Percentiles rank a stretch among this genome's conserved stretches.
phyloP scores from a whole-genome alignment of 2,888 invertebrate species.

The Coelopa pilipes region DNA sequence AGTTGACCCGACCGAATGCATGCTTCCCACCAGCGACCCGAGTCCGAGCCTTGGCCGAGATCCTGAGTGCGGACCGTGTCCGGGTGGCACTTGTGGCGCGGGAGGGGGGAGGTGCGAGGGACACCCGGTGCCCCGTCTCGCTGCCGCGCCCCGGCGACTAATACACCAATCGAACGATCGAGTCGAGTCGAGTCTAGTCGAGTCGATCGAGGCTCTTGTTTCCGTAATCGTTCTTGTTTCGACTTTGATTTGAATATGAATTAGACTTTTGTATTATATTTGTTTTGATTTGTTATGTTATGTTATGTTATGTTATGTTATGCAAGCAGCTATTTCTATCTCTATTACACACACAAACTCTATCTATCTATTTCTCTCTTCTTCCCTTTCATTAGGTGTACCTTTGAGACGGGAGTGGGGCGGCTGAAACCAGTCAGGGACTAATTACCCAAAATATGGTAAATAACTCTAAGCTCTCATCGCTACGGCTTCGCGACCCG shows the following conservation, averaged over 20 bases:
- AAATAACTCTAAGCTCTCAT: slow-evolving; percentile 58
- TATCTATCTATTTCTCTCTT: slow-evolving; percentile 60
- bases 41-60: too few relatives aligned
- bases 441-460: slow-evolving; percentile 69
- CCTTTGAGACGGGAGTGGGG: slow-evolving; percentile 70
- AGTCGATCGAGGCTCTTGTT: too few relatives aligned
- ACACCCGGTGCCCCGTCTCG: too few relatives aligned
- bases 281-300: slow-evolving; percentile 33
- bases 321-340: slow-evolving; percentile 19
- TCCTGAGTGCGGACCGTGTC: too few relatives aligned
- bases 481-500: too few relatives aligned
- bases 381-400: slow-evolving; percentile 66
- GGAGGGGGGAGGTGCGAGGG: too few relatives aligned
- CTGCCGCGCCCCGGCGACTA: slow-evolving; percentile 32
- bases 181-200: neutral
- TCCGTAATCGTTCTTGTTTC: neutral
- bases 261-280: slow-evolving; percentile 10
- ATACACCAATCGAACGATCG: slow-evolving; percentile 60
- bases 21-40: too few relatives aligned
- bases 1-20: too few relatives aligned
- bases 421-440: slow-evolving; percentile 69
- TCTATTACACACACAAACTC: slow-evolving; percentile 48
- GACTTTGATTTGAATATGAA: neutral
- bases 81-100: too few relatives aligned
- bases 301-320: slow-evolving; percentile 26